Conservation (phyloP, 2,113 vertebrate genomes). For the Xenus cinereus region DNA sequence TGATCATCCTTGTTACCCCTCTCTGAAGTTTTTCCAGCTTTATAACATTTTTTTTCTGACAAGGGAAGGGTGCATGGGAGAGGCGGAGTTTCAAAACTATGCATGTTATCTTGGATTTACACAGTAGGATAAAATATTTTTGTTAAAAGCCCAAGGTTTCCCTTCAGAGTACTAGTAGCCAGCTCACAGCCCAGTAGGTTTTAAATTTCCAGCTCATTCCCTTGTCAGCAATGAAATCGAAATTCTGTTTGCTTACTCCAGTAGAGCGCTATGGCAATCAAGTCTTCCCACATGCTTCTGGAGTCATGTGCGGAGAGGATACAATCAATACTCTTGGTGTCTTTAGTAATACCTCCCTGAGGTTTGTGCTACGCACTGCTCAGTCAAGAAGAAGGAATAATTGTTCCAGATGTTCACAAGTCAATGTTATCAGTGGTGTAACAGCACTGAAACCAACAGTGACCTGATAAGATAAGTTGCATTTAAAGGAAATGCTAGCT, state of each 20-base stretch:
- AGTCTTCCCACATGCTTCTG: not conserved
- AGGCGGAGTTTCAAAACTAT: not conserved
- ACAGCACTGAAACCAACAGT: not conserved
- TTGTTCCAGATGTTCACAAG: not conserved
- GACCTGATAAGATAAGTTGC: not conserved
- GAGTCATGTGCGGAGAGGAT: not conserved
- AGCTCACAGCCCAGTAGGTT: not conserved
- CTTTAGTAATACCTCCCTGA: not conserved
- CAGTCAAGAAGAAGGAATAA: not conserved
- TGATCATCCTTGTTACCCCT: not conserved
- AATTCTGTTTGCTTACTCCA: not conserved
- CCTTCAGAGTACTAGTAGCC: not conserved
- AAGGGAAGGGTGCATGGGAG: not conserved
- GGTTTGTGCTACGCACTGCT: not conserved
- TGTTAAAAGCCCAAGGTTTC: not conserved
- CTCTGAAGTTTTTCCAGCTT: not conserved
- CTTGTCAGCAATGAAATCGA: not conserved
- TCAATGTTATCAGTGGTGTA: not conserved
- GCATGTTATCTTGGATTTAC: not conserved
- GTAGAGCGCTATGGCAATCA: not conserved
- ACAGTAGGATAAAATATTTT: not conserved
- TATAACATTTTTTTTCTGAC: not conserved
- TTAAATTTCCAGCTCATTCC: not conserved
- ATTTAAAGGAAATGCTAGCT: not conserved
- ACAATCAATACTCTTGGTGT: not conserved